Evolutionary conservation across 2,888 invertebrate genomes (phyloP).

Genomic region (Ophioninae sp.): DNA sequence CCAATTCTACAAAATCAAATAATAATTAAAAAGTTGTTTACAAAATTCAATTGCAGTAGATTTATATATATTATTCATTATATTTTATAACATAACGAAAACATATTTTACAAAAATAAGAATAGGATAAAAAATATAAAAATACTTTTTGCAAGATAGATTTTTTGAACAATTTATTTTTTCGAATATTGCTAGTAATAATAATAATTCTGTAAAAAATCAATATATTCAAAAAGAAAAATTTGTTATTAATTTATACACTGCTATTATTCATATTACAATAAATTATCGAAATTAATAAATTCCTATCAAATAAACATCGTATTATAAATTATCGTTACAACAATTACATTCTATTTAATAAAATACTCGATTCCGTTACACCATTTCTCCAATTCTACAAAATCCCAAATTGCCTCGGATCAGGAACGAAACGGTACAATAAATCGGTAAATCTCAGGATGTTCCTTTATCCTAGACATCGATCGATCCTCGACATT

Average conservation of each 20-base stretch:
- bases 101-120: too few species aligned
- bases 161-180: neutral
- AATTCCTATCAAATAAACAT: too few species aligned
- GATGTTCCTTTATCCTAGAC: neutral
- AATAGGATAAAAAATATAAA: too few species aligned
- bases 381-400: neutral
- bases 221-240: neutral
- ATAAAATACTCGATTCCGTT: neutral
- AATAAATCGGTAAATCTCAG: neutral
- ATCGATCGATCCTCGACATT: neutral
- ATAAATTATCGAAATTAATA: too few species aligned
- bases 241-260: neutral
- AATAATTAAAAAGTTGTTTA: too few species aligned
- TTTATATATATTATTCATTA: too few species aligned
- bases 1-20: neutral
- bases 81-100: too few species aligned
- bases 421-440: neutral
- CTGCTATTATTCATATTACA: neutral
- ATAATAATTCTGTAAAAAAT: neutral
- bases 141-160: neutral
- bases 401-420: neutral
- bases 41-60: too few species aligned
- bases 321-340: too few species aligned
- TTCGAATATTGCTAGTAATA: neutral
- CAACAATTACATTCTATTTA: neutral